Conservation (phyloP, 1,140 invertebrate species). For the Drosophila mayri region DNA sequence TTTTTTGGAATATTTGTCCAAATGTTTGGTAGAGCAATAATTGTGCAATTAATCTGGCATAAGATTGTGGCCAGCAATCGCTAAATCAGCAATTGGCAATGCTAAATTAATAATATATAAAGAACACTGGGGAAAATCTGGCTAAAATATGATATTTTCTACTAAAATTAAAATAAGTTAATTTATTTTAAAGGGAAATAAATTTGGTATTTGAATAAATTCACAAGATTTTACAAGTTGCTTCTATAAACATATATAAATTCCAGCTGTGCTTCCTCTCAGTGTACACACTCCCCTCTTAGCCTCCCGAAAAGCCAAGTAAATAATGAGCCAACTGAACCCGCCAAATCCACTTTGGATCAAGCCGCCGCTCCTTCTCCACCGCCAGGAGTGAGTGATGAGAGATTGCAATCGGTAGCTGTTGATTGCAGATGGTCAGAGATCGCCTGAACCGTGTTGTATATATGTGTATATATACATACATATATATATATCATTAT, state of each 20-base stretch:
- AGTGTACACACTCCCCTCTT: background rate
- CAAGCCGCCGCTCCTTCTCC: conserved; percentile 18
- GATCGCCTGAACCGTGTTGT: conserved; percentile 17
- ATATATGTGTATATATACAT: conserved; percentile 19
- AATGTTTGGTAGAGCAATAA: conserved; percentile 69
- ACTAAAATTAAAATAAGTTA: background rate
- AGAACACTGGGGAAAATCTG: background rate
- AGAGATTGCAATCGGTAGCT: conserved; percentile 49
- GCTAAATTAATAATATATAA: conserved; percentile 8
- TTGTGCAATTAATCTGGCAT: conserved; percentile 73
- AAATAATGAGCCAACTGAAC: conserved; percentile 36
- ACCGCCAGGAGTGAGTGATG: conserved; percentile 42
- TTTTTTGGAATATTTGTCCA: conserved; percentile 51
- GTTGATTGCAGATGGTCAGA: conserved; percentile 44
- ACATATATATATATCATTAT: conserved; percentile 41
- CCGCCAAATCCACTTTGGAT: conserved; percentile 36
- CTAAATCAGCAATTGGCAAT: conserved; percentile 79
- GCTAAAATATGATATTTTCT: background rate
- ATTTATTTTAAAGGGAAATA: background rate
- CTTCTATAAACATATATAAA: background rate
- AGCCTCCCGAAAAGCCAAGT: background rate
- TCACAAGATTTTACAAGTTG: background rate
- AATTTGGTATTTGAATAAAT: background rate
- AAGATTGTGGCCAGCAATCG: conserved; percentile 38
- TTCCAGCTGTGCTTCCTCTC: background rate